Conservation (phyloP, 2,888 invertebrate genomes). For the Yponomeuta cagnagella region DNA sequence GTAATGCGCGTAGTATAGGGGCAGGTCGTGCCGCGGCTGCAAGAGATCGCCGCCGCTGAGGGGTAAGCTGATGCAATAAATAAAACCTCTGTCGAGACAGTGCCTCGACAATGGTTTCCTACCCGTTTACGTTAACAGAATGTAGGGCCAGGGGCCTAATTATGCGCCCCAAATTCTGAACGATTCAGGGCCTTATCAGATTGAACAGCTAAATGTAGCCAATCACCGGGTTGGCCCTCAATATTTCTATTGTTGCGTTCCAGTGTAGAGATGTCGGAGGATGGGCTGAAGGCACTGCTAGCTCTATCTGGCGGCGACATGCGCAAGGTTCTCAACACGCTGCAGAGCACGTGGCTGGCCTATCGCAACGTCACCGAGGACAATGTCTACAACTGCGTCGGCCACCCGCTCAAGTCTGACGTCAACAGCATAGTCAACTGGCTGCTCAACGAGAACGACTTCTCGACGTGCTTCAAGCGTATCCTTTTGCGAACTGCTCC, state of each 20-base stretch:
- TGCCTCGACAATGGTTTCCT: no score
- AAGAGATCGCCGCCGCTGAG: conserved; percentile 88
- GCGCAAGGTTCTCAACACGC: conserved; percentile 96
- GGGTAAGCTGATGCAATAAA: conserved; percentile 71
- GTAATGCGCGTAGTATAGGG: no score
- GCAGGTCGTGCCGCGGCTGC: conserved; percentile 82
- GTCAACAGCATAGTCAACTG: conserved; percentile 92
- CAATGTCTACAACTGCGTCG: conserved; percentile 95
- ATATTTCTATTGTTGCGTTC: conserved; percentile 19
- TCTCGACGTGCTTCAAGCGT: conserved; percentile 85
- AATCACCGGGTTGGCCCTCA: no score
- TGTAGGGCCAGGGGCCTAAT: conserved; percentile 74
- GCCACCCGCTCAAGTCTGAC: conserved; percentile 93
- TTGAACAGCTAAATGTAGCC: no score
- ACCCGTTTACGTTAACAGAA: no score
- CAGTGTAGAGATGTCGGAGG: conserved; percentile 89
- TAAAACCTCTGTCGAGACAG: no score
- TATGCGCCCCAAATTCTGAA: no score
- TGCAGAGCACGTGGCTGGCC: conserved; percentile 97
- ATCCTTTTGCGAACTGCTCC: conserved; percentile 69
- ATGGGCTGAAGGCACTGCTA: conserved; percentile 92
- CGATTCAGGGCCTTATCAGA: no score
- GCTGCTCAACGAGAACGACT: conserved; percentile 87
- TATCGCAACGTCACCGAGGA: conserved; percentile 92
- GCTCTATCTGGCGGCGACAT: conserved; percentile 97